Base-by-base conservation (phyloP, 2,888 invertebrate species). In the Biston stratarius region DNA sequence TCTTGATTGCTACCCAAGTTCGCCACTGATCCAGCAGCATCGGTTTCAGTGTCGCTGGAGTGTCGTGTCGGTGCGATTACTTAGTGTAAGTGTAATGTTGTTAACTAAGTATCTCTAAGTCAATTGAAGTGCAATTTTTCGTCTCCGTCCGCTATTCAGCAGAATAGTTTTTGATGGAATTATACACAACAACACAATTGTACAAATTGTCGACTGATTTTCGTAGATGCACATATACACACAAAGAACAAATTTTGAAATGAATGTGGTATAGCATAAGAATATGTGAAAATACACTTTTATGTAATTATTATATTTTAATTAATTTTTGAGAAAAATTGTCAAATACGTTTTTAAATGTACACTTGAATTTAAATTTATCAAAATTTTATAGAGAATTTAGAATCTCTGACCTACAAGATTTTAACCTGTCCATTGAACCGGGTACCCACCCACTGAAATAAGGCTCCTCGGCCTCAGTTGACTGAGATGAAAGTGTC, bases 131-230 rank as follows among this genome's bases (percentile, higher is more conserved):
- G 81, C 82, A 81, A 83, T 82, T 81, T 67, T 69, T 68, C 68
- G 70, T 64, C 70, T 83, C 86, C 86, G 87, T 86, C 85, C 87
- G 81, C 76, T 80, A 74, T 79, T 74, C 70, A 49, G 55, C 71
- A 72, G 75, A 72, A 77, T 77, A 78, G 77, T 74, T 81, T 83
- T 82, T 76, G 83, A 84, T 80, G 79, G 76, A 75, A 72, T 79
- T 80, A 80, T 81, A 80, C 77, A 78, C 64, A 56, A 53, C 65
- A 72, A 65, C 61, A 63, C 60, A 67, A 49, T 45, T 59, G 48
- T 74, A 74, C 72, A 74, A 64, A 24, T 24, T 45, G 55, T 67
- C 47, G 71, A 74, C 70, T 71, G 67, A 69, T 56, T 64, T 49
- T 56, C 33, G 62, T 68, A 71, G 64, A 49, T 42, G 60, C 51